These are phyloP conservation scores for Stenoptilia bipunctidactyla DNA, from an alignment of 2,888 invertebrate genomes.

Conservation along the genomic window DNA sequence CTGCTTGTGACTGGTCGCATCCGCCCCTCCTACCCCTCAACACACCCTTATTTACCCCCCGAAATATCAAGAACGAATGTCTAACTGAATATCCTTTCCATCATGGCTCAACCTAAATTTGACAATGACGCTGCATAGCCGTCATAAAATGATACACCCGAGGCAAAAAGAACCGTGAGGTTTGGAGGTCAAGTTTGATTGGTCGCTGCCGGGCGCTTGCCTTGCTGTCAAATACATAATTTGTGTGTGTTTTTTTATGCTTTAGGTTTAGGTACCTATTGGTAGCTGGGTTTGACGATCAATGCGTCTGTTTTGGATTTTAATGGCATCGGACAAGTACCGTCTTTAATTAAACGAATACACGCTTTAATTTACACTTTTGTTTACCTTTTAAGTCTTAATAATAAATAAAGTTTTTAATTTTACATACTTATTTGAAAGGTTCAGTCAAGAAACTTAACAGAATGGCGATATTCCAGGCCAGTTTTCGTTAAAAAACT, in stretches of 20 bases:
- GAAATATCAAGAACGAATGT: constrained; percentile 27
- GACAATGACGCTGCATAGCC: constrained; percentile 21
- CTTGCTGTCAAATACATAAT: constrained; percentile 57
- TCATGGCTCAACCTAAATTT: constrained; percentile 30
- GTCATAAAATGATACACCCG: constrained; percentile 24
- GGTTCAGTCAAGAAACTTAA: neutral
- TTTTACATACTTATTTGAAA: too few species aligned
- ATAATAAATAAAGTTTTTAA: too few species aligned
- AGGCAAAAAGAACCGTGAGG: constrained; percentile 16
- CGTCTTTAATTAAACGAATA: too few species aligned
- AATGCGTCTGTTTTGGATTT: constrained; percentile 22
- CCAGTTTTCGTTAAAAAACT: constrained; percentile 4
- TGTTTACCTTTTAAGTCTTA: too few species aligned
- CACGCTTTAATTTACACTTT: too few species aligned
- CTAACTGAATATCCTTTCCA: constrained; percentile 19
- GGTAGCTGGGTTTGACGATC: constrained; percentile 25
- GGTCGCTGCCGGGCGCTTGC: constrained; percentile 27
- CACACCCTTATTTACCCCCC: constrained; percentile 39
- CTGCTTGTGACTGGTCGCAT: constrained; percentile 61
- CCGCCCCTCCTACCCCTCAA: constrained; percentile 23
- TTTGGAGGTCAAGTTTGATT: constrained; percentile 22
- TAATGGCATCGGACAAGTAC: constrained; percentile 16
- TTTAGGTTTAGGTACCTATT: too few species aligned
- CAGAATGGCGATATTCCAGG: neutral
- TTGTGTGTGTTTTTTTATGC: constrained; percentile 29